Conservation (phyloP, 2,113 vertebrate genomes). For the Benitochromis conjunctus region DNA sequence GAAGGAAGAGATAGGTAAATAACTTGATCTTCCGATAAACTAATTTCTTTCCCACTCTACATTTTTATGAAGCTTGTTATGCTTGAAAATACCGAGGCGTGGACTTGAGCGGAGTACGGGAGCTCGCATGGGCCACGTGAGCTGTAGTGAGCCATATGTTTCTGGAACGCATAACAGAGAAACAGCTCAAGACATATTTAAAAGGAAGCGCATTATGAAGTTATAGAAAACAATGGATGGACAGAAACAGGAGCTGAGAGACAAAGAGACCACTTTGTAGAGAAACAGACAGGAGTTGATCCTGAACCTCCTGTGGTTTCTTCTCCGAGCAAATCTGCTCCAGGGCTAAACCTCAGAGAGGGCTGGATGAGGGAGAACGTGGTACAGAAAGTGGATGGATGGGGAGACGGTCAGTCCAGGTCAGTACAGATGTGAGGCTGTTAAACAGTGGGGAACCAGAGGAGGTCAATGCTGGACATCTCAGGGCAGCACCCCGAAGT, state of each 20-base stretch:
- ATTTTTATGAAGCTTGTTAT: conserved; percentile 23
- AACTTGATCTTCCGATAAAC: conserved; percentile 54
- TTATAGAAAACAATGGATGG: background rate
- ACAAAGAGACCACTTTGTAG: conserved; percentile 1
- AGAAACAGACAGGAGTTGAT: conserved; percentile 28
- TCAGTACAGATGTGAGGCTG: conserved; percentile 53
- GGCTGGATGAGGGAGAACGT: background rate
- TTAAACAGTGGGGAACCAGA: conserved; percentile 59
- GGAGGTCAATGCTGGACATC: conserved; percentile 50
- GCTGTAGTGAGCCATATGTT: background rate
- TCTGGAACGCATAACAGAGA: background rate
- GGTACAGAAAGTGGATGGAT: conserved; percentile 16
- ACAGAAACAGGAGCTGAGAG: background rate
- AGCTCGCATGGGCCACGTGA: background rate
- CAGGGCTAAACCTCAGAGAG: background rate
- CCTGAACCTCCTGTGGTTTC: conserved; percentile 26
- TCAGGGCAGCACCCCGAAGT: conserved; percentile 45
- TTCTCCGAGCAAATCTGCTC: conserved; percentile 1
- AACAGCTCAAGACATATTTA: background rate
- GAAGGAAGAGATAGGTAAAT: conserved; percentile 73
- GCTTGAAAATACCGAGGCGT: background rate
- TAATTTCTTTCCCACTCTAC: background rate
- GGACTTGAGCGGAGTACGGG: background rate
- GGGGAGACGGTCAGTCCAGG: conserved; percentile 54
- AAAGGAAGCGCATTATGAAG: background rate